These are phyloP conservation scores for Actinernus sp. DNA, from an alignment of 92 coral and sea anemone genomes.

Conservation along the genomic window DNA sequence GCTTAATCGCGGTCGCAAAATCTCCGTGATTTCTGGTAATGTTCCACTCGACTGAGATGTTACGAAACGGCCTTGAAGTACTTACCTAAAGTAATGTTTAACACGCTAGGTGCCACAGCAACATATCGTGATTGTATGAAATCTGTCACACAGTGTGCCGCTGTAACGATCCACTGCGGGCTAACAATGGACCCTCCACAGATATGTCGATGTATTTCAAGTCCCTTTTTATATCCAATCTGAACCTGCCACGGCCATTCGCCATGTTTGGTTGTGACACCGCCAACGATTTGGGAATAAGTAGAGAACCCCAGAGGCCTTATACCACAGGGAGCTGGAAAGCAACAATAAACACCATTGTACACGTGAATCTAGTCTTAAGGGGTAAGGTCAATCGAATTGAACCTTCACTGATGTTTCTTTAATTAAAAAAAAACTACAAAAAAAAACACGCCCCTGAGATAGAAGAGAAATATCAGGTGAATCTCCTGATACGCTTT, in stretches of 20 bases:
- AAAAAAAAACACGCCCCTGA: too few species aligned
- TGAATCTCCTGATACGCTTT: too few species aligned
- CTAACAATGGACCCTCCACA: conserved; percentile 79
- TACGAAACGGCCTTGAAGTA: too few species aligned
- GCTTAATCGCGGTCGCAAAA: too few species aligned
- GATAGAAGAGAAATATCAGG: too few species aligned
- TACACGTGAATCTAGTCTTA: too few species aligned
- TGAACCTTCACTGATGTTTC: too few species aligned
- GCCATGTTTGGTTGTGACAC: conserved; percentile 68
- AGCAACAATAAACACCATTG: too few species aligned
- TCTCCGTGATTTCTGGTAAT: too few species aligned
- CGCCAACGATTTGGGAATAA: conserved; percentile 77
- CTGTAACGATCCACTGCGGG: conserved; percentile 72
- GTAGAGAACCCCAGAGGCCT: conserved; percentile 37
- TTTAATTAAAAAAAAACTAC: too few species aligned
- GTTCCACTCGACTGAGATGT: too few species aligned
- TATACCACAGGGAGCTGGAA: conserved; percentile 69
- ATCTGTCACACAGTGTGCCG: conserved; percentile 72
- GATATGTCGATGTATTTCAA: conserved; percentile 32
- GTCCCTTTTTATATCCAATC: conserved; percentile 39
- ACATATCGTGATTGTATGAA: not conserved
- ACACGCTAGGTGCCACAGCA: not conserved
- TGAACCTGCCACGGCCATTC: conserved; percentile 97
- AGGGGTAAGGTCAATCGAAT: too few species aligned
- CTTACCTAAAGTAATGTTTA: conserved; percentile 82